These are phyloP conservation scores for Megalops cyprinoides DNA, from an alignment of 2,797 vertebrate species.

Conservation along the genomic window DNA sequence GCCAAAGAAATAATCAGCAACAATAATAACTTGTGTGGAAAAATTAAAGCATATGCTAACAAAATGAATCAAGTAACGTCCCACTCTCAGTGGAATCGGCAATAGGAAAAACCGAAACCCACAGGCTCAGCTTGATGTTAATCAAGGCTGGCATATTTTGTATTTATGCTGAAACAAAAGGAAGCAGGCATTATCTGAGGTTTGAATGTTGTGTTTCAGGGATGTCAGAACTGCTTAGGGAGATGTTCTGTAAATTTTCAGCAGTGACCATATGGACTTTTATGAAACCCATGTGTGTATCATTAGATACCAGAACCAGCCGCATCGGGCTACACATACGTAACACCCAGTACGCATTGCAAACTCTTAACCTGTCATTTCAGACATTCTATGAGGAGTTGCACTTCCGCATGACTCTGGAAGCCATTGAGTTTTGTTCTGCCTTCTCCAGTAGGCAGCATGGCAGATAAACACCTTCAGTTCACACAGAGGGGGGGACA, in stretches of 20 bases:
- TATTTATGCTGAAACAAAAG: slow-evolving; percentile 6
- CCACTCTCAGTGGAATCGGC: neutral
- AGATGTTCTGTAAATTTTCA: neutral
- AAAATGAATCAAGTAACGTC: neutral
- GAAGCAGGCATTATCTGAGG: neutral
- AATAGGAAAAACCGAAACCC: neutral
- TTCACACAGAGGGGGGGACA: slow-evolving; percentile 30
- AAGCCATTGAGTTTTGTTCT: neutral
- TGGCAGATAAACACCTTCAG: slow-evolving; percentile 18
- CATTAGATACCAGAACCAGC: neutral
- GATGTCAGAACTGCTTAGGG: slow-evolving; percentile 2
- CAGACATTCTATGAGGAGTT: slow-evolving; percentile 5
- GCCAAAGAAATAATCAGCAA: neutral
- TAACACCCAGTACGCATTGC: slow-evolving; percentile 14
- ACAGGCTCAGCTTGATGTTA: neutral
- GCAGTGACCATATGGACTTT: neutral
- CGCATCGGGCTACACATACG: slow-evolving; percentile 10
- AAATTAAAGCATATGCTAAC: neutral
- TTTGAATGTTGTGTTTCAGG: neutral
- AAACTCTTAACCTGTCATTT: slow-evolving; percentile 14
- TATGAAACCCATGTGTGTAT: neutral
- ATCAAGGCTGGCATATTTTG: neutral
- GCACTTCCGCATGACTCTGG: slow-evolving; percentile 9
- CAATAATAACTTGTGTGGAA: neutral
- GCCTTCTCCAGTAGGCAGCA: neutral